Conservation (phyloP, 2,888 invertebrate genomes). For the Clusia tigrina region DNA sequence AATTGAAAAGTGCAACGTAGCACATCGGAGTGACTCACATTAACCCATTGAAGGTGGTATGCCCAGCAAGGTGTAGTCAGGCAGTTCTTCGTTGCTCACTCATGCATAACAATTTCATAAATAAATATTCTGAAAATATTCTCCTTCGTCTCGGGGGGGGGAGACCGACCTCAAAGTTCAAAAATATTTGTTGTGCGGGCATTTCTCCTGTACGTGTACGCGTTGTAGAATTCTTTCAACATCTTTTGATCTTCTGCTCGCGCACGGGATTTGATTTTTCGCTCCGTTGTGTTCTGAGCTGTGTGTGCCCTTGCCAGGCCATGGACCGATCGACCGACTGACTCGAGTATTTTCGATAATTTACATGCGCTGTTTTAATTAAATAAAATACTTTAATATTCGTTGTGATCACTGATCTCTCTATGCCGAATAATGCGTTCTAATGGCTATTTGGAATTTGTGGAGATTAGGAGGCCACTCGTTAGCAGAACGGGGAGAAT, state of each 20-base stretch:
- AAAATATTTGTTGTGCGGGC: not conserved
- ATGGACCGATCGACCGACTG: not conserved
- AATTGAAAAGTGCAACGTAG: too few relatives aligned
- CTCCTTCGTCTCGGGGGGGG: too few relatives aligned
- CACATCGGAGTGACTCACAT: too few relatives aligned
- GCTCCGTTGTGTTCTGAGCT: not conserved
- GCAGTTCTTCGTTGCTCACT: too few relatives aligned
- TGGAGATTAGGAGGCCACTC: not conserved
- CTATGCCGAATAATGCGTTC: not conserved
- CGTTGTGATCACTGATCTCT: not conserved
- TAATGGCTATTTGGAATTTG: not conserved
- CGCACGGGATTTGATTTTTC: not conserved
- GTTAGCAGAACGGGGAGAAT: too few relatives aligned
- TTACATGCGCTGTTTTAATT: not conserved
- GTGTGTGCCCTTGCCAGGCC: too few relatives aligned
- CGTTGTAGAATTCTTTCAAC: not conserved
- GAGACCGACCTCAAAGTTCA: not conserved
- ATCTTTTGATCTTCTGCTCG: not conserved
- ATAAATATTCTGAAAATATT: not conserved
- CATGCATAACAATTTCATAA: too few relatives aligned
- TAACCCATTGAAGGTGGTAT: too few relatives aligned
- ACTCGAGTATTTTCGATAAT: not conserved
- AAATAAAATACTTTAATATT: not conserved
- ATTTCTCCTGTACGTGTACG: too few relatives aligned
- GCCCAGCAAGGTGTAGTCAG: too few relatives aligned